These are phyloP conservation scores for Silurus glanis DNA, from an alignment of 2,113 vertebrate genomes.

Conservation along the genomic window DNA sequence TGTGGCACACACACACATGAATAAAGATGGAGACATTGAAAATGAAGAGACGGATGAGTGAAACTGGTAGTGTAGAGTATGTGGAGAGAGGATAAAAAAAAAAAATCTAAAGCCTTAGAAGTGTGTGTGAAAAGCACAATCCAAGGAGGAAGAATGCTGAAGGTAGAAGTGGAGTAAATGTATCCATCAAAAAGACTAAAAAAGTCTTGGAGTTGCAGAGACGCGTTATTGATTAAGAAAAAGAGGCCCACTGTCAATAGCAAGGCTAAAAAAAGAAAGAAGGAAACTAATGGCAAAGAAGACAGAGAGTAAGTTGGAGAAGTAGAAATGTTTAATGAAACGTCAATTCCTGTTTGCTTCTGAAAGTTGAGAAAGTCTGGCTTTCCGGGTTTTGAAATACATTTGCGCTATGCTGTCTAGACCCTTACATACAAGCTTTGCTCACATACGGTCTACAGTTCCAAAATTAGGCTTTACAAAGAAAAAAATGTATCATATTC, in stretches of 20 bases:
- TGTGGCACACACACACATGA: conserved; percentile 17
- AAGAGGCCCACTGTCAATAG: neutral
- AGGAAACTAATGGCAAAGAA: neutral
- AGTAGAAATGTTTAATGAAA: neutral
- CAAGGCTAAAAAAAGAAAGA: neutral
- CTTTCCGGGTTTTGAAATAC: neutral
- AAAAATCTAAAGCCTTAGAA: neutral
- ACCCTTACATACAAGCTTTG: neutral
- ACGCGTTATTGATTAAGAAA: neutral
- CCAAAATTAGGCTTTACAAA: neutral
- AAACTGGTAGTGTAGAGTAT: neutral
- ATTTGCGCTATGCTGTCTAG: neutral
- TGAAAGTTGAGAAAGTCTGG: neutral
- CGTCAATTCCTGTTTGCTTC: neutral
- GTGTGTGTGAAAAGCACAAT: neutral
- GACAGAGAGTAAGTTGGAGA: neutral
- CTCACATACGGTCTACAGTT: neutral
- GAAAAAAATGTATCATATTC: neutral
- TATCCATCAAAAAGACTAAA: conserved; percentile 12
- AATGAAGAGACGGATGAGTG: conserved; percentile 1
- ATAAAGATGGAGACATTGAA: neutral
- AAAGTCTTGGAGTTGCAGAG: neutral
- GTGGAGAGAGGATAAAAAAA: neutral
- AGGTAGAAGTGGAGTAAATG: neutral
- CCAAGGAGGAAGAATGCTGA: conserved; percentile 1